Evolutionary conservation across 2,888 invertebrate species (phyloP), one percentile per base, ranked within the genome.

Genomic region (Eumerus sabulonum): DNA sequence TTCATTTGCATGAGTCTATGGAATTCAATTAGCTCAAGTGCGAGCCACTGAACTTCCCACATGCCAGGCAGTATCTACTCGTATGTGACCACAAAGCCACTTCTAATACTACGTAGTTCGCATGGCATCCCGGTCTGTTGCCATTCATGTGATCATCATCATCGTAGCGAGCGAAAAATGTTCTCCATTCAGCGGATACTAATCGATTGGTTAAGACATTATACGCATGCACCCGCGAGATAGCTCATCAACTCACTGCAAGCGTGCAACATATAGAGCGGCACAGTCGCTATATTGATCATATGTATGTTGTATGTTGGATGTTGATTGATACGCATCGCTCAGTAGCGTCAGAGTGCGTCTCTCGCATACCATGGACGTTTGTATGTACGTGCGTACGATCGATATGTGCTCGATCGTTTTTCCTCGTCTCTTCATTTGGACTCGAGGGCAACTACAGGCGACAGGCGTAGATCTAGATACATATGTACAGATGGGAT

Each of bases 281-380:
- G 35, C 63, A 27, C 27, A 27, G 27, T 27, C 27, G 27, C 51
- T 57, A 45, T 54, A 56, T 18, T 54, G 74, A 68, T 74, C 67
- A 74, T 67, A 57, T 62, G 62, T 44, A 7, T 76, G 70, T 76
- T 76, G 63, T 57, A 76, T 36, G 40, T 40, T 63, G 53, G 19
- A 42, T 64, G 76, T 53, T 76, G 76, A 76, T 64, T 63, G 76
- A 76, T 76, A 64, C 59, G 53, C 76, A 59, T 76, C 70, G 53
- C 48, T 76, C 76, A 70, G 51, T 70, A 44, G 45, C n/a, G 45
- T 36, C 47, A 35, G 44, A 12, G 47, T 67, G 54, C 56, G 62
- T 74, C 62, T 63, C 35, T 48, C 12, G 42, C 38, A 35, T 50
- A 19, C 45, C 27, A 7, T 7, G 7, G 27, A n/a, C n/a, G n/a